phyloP scores from a whole-genome alignment of 2,797 vertebrate genomes.

The Trachurus trachurus region DNA sequence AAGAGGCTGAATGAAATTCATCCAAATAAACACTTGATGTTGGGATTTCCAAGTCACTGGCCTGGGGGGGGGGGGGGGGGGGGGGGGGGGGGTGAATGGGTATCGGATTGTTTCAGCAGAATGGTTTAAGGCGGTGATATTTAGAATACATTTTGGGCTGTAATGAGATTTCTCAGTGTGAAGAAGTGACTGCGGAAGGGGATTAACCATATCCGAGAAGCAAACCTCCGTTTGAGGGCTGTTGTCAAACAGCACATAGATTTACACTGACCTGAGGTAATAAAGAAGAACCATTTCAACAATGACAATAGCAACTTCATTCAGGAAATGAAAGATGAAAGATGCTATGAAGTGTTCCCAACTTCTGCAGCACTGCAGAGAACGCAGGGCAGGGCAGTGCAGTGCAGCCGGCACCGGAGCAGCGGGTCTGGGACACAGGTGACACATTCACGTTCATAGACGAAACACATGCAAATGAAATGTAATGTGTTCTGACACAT shows the following conservation, averaged over 20 bases:
- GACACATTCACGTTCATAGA: neutral
- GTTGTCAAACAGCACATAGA: conserved; percentile 25
- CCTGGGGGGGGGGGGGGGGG: conserved; percentile 15
- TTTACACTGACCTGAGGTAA: conserved; percentile 3
- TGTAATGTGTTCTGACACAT: neutral
- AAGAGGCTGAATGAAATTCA: conserved; percentile 43
- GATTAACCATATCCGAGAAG: conserved; percentile 26
- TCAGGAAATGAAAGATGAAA: neutral
- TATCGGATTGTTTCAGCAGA: conserved; percentile 49
- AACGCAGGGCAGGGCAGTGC: neutral
- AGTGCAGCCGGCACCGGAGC: neutral
- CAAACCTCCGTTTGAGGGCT: conserved; percentile 23
- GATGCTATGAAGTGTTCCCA: neutral
- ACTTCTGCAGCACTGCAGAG: neutral
- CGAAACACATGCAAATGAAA: neutral
- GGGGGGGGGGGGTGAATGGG: conserved; percentile 7
- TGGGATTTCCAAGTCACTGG: conserved; percentile 39
- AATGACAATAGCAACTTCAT: conserved; percentile 10
- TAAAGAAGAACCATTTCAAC: conserved; percentile 11
- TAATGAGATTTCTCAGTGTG: conserved; percentile 55
- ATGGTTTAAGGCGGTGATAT: conserved; percentile 28
- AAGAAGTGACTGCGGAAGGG: conserved; percentile 11
- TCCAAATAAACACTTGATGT: conserved; percentile 48
- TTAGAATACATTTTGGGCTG: conserved; percentile 19
- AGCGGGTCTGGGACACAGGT: neutral